phyloP scores from a whole-genome alignment of 2,113 vertebrate species.

The Elgaria multicarinata region DNA sequence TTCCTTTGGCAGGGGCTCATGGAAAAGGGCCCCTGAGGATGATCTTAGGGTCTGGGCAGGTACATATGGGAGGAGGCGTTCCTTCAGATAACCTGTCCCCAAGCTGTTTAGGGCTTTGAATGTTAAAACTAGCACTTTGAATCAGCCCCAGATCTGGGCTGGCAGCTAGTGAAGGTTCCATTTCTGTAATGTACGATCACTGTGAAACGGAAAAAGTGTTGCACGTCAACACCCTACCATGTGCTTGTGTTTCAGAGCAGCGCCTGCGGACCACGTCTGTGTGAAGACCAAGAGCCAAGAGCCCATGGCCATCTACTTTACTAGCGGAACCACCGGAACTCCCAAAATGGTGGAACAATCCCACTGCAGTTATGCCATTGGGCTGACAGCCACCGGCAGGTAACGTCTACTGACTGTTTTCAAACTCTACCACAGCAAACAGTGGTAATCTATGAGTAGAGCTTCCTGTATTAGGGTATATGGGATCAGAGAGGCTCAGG shows the following conservation, averaged over 20 bases:
- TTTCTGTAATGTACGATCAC: too few species aligned
- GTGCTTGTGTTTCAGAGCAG: conserved; percentile 68
- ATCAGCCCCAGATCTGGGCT: too few species aligned
- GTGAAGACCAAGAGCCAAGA: conserved; percentile 78
- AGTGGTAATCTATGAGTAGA: too few species aligned
- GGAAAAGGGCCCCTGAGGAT: too few species aligned
- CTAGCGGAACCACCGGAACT: conserved; percentile 83
- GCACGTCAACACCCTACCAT: fast-evolving
- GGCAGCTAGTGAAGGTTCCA: too few species aligned
- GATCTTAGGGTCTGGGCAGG: too few species aligned
- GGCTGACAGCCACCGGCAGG: conserved; percentile 80
- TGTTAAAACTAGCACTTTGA: too few species aligned
- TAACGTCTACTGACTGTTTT: conserved; percentile 30
- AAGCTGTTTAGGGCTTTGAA: too few species aligned
- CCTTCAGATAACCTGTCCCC: too few species aligned
- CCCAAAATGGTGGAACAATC: conserved; percentile 87
- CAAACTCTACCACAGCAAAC: background rate
- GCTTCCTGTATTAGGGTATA: background rate
- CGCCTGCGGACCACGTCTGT: conserved; percentile 78
- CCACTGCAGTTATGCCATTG: conserved; percentile 81
- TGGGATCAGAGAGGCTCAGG: background rate
- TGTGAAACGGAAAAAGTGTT: too few species aligned
- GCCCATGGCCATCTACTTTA: conserved; percentile 82
- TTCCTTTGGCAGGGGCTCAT: too few species aligned
- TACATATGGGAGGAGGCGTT: too few species aligned